phyloP scores from a whole-genome alignment of 1,140 invertebrate genomes.

The Tetraneura akinire region DNA sequence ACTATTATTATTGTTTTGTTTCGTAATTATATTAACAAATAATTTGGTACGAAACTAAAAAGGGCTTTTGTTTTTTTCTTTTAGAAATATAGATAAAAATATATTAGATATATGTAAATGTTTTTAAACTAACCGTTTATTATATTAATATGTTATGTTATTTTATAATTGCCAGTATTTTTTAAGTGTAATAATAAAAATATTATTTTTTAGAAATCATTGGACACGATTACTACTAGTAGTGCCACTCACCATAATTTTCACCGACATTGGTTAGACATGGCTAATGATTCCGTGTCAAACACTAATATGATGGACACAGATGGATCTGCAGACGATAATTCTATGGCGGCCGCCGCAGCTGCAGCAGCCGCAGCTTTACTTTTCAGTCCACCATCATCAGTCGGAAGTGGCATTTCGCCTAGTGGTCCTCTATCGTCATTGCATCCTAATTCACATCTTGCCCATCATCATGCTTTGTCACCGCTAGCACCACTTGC shows the following conservation, averaged over 20 bases:
- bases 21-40: neutral
- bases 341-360: constrained; percentile 18
- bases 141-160: too few species aligned
- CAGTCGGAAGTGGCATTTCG: neutral
- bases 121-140: too few species aligned
- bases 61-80: neutral
- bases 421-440: neutral
- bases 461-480: constrained; percentile 12
- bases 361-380: constrained; percentile 30
- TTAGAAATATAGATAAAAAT: neutral
- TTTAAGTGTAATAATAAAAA: neutral
- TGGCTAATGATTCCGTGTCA: neutral
- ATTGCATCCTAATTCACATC: constrained; percentile 18
- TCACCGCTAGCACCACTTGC: constrained; percentile 22
- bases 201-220: constrained; percentile 21
- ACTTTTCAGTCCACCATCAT: neutral
- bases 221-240: constrained; percentile 18
- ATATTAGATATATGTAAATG: too few species aligned
- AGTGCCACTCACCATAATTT: constrained; percentile 25
- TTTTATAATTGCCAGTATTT: neutral
- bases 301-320: constrained; percentile 26
- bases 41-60: constrained; percentile 25
- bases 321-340: constrained; percentile 5
- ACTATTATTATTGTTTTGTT: constrained; percentile 10
- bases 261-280: constrained; percentile 41